Evolutionary conservation across 1,140 invertebrate genomes (phyloP).

Genomic region (Galendromus occidentalis): DNA sequence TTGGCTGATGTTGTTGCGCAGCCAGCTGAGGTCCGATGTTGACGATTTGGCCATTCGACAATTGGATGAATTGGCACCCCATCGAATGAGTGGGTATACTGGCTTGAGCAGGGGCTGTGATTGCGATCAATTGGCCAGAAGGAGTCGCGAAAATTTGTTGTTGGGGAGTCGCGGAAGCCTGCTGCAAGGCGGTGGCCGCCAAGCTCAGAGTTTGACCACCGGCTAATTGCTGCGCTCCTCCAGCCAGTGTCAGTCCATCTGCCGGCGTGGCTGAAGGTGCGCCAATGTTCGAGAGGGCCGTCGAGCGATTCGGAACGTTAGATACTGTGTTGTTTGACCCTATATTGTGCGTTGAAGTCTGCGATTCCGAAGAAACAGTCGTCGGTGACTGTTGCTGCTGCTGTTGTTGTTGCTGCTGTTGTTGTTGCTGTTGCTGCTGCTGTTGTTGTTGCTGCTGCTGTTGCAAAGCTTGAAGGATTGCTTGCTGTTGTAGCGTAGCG

Average conservation of each 20-base stretch:
- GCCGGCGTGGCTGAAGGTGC: neutral
- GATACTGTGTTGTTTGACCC: too few relatives aligned
- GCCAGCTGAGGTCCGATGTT: neutral
- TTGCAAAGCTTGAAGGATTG: neutral
- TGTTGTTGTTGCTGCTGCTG: constrained; percentile 1
- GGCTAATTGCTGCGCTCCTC: too few relatives aligned
- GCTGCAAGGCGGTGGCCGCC: neutral
- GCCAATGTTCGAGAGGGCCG: neutral
- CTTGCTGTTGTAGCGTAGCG: neutral
- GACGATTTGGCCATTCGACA: neutral
- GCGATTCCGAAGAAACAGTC: too few relatives aligned
- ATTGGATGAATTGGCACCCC: neutral
- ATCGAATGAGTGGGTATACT: neutral
- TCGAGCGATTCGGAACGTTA: too few relatives aligned
- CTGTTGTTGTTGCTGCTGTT: constrained; percentile 7
- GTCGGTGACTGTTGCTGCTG: too few relatives aligned
- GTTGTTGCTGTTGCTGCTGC: neutral
- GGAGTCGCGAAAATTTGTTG: constrained; percentile 1
- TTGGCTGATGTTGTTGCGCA: neutral
- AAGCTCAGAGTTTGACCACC: too few relatives aligned
- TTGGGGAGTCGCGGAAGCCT: neutral
- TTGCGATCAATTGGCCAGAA: neutral
- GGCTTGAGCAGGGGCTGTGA: neutral
- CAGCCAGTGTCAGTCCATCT: neutral
- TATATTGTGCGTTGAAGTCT: too few relatives aligned